These are phyloP conservation scores for Rhinatrema bivittatum DNA, from an alignment of 2,797 vertebrate genomes.

Conservation along the genomic window DNA sequence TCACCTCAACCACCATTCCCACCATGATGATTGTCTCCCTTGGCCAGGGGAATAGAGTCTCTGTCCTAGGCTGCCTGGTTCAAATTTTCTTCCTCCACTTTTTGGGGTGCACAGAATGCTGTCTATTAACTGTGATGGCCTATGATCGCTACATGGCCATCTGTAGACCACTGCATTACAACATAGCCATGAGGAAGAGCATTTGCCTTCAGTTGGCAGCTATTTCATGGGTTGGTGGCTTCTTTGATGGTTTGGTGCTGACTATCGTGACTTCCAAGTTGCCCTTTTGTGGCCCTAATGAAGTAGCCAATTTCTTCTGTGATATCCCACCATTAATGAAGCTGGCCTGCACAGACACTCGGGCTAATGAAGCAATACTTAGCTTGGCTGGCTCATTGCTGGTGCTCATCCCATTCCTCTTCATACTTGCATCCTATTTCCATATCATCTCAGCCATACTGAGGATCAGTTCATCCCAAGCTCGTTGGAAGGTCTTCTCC, in stretches of 20 bases:
- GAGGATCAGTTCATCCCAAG: no score
- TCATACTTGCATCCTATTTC: no score
- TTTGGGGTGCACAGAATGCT: no score
- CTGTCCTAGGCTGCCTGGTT: no score
- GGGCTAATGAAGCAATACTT: not conserved
- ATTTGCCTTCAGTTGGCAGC: not conserved
- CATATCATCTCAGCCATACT: no score
- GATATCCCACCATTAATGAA: not conserved
- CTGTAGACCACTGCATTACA: not conserved
- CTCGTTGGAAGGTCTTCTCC: no score
- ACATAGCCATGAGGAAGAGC: not conserved
- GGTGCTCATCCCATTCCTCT: no score
- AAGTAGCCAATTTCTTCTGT: not conserved
- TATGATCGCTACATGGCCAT: conserved; percentile 3
- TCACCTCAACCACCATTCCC: conserved; percentile 12
- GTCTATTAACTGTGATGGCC: not conserved
- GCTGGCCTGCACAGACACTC: not conserved
- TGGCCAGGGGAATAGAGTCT: no score
- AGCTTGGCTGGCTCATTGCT: no score
- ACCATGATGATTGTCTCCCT: no score
- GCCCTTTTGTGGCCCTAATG: not conserved
- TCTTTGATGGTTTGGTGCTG: not conserved
- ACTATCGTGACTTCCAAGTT: not conserved
- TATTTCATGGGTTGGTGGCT: not conserved
- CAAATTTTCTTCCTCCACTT: no score